Evolutionary conservation across 2,888 invertebrate genomes (phyloP).

Genomic region (Drosophila neutralis): DNA sequence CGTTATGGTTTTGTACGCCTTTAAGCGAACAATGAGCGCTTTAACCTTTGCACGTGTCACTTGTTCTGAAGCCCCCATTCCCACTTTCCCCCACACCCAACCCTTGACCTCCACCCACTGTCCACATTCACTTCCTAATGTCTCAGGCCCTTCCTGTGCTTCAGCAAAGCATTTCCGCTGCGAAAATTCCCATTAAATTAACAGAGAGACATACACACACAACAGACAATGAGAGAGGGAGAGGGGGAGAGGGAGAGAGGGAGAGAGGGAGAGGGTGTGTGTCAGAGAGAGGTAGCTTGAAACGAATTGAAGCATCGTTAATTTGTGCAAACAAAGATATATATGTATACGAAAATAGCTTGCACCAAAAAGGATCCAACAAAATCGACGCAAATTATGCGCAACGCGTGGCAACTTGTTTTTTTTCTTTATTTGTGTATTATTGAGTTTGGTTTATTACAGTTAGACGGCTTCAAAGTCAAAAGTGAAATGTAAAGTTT

Average conservation of each 20-base stretch:
- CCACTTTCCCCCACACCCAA: neutral
- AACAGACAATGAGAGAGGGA: constrained; percentile 8
- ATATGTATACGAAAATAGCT: constrained; percentile 29
- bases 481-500: constrained; percentile 61
- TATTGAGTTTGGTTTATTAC: neutral
- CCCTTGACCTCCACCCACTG: too few species aligned
- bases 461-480: constrained; percentile 46
- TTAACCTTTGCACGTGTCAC: constrained; percentile 72
- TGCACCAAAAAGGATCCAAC: constrained; percentile 22
- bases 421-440: neutral
- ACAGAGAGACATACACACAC: constrained; percentile 38
- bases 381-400: constrained; percentile 64
- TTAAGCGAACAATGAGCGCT: constrained; percentile 61
- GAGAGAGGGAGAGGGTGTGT: constrained; percentile 30
- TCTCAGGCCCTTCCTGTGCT: constrained; percentile 40
- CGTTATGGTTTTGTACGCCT: constrained; percentile 60
- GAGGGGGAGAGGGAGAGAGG: neutral
- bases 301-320: constrained; percentile 68
- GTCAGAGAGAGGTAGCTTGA: constrained; percentile 24
- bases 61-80: neutral
- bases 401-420: constrained; percentile 35
- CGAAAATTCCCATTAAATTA: constrained; percentile 77
- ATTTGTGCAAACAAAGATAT: constrained; percentile 73
- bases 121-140: constrained; percentile 17
- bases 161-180: constrained; percentile 68